phyloP scores from a whole-genome alignment of 2,888 invertebrate genomes.

The Drosophila parthenogenetica region DNA sequence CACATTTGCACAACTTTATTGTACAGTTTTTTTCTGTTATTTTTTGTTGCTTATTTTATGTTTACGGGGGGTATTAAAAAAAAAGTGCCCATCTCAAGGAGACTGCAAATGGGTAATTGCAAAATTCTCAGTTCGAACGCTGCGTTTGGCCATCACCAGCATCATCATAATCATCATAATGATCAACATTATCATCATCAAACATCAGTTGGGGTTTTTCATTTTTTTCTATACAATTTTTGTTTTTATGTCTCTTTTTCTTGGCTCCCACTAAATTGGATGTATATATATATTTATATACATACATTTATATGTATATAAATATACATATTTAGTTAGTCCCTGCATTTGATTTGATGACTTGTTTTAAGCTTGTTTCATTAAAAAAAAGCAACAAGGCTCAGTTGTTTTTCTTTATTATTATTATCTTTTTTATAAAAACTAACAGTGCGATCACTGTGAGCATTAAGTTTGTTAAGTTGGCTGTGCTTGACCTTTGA shows the following conservation, averaged over 20 bases:
- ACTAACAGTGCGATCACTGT: not conserved
- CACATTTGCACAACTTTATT: conserved; percentile 13
- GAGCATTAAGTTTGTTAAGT: not conserved
- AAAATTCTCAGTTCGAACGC: conserved; percentile 50
- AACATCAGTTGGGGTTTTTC: conserved; percentile 20
- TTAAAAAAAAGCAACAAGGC: too few relatives aligned
- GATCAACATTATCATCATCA: conserved; percentile 37
- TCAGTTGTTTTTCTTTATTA: too few relatives aligned
- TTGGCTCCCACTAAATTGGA: conserved; percentile 35
- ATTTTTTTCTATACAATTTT: not conserved
- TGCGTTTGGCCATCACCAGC: conserved; percentile 39
- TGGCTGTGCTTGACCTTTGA: not conserved
- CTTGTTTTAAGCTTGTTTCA: conserved; percentile 4
- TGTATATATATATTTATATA: conserved; percentile 12
- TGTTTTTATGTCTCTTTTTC: conserved; percentile 10
- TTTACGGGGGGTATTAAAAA: conserved; percentile 14
- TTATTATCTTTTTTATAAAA: not conserved
- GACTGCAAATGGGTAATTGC: conserved; percentile 51
- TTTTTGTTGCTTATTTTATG: not conserved
- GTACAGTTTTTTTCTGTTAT: conserved; percentile 1
- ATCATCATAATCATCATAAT: conserved; percentile 35
- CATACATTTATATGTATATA: too few relatives aligned
- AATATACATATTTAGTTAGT: conserved; percentile 1
- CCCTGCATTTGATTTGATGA: conserved; percentile 42
- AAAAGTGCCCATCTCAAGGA: conserved; percentile 57